Evolutionary conservation across 1,140 invertebrate genomes (phyloP).

Genomic region (Drosophila tsacasi): DNA sequence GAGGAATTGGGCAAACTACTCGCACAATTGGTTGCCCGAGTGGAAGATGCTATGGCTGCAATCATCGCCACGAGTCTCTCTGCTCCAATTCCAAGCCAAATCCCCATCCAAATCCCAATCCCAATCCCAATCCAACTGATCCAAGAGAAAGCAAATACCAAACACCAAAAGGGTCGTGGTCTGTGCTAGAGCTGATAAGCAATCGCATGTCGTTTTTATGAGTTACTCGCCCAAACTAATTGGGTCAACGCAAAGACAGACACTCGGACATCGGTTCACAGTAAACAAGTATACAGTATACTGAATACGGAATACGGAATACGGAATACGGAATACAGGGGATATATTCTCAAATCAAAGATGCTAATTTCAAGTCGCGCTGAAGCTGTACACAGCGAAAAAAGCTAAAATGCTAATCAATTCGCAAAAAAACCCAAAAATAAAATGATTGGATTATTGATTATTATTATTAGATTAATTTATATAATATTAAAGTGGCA

Average conservation of each 20-base stretch:
- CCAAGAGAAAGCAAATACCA: slow-evolving; percentile 65
- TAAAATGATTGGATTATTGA: neutral
- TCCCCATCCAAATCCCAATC: slow-evolving; percentile 24
- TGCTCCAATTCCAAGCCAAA: slow-evolving; percentile 59
- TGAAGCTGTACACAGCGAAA: slow-evolving; percentile 13
- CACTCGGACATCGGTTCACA: neutral
- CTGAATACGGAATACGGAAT: neutral
- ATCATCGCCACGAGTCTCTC: slow-evolving; percentile 13
- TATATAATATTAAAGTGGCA: neutral
- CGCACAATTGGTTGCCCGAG: slow-evolving; percentile 13
- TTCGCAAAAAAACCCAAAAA: neutral
- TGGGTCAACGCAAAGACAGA: slow-evolving; percentile 59
- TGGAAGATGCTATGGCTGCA: slow-evolving; percentile 45
- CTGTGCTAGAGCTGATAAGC: slow-evolving; percentile 45
- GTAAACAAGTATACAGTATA: slow-evolving; percentile 2
- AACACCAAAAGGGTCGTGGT: slow-evolving; percentile 42
- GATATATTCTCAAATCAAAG: slow-evolving; percentile 72
- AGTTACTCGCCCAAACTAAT: slow-evolving; percentile 72
- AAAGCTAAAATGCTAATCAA: neutral
- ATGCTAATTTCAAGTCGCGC: slow-evolving; percentile 63
- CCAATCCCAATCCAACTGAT: slow-evolving; percentile 17
- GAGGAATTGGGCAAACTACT: slow-evolving; percentile 18
- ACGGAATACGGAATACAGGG: slow-evolving; percentile 1
- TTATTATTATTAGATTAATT: neutral
- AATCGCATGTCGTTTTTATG: slow-evolving; percentile 76